These are phyloP conservation scores for Cyanistes caeruleus DNA, from an alignment of 2,113 vertebrate species.

Conservation along the genomic window DNA sequence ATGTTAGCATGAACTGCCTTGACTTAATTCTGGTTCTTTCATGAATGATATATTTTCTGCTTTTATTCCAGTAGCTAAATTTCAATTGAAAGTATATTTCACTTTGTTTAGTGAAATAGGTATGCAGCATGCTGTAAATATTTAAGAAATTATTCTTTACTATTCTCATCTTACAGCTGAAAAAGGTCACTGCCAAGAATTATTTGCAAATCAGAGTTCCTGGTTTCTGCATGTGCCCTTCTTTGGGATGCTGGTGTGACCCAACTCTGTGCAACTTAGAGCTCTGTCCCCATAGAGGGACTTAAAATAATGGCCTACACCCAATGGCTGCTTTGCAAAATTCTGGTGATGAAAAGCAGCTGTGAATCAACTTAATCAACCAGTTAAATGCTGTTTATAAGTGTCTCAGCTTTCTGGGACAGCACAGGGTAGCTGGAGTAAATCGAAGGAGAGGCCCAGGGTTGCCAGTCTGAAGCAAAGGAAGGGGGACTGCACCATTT, in stretches of 20 bases:
- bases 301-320: not conserved
- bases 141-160: not conserved
- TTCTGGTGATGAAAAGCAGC: constrained; percentile 10
- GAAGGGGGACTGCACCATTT: not conserved
- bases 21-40: not conserved
- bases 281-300: not conserved
- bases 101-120: not conserved
- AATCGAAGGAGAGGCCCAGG: not conserved
- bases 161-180: not conserved
- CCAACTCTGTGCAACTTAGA: not conserved
- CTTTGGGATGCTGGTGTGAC: not conserved
- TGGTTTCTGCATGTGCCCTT: not conserved
- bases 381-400: not conserved
- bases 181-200: not conserved
- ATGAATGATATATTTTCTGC: not conserved
- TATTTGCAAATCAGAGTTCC: not conserved
- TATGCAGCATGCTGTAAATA: not conserved
- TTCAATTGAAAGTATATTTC: not conserved
- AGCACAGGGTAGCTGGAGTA: not conserved
- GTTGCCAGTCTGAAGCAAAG: not conserved
- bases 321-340: not conserved
- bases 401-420: not conserved
- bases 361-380: not conserved
- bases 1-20: not conserved
- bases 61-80: not conserved